Base-by-base conservation (phyloP, 2,888 invertebrate genomes). In the Lasioglossum leucozonium region DNA sequence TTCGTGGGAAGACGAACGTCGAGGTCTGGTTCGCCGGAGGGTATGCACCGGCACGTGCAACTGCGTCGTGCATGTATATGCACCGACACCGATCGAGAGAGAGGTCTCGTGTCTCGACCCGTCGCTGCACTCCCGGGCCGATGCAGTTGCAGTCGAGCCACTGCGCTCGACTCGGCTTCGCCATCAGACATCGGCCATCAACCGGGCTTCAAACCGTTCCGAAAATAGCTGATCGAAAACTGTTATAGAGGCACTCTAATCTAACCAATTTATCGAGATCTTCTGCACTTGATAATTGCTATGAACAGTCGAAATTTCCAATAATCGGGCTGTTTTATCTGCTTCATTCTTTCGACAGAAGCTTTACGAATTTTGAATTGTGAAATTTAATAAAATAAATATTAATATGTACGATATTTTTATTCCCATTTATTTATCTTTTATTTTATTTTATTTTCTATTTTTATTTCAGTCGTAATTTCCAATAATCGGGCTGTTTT, bases 1-100 rank as follows among this genome's bases (percentile, higher is more conserved):
- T 86, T 87, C 90, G 90, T 90, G 90, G 90, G 90, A 89, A 90
- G 91, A 90, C 88, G 89, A 90, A 87, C 91, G 88, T 89, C 84
- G 90, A 84, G 86, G 86, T 85, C 83, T 84, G 86, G 69, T 71
- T 81, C 71, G 82, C 86, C 80, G 80, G 87, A 85, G 88, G 87
- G 89, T 84, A 86, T 67, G 22, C 86, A 82, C 62, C 1, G 51
- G 79, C 74, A 77, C 77, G 79, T 62, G 62, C n/a, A 26, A 44
- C 11, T 55, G 62, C 65, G 16, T 18, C 62, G 58, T 58, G 58
- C 11, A 58, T 4, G 58, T 58, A 58, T 11, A 26, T 22, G 26
- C 58, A 58, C 58, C 58, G 26, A 58, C 58, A 26, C n/a, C 58
- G 13, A 58, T 13, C 26, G 8, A 30, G 6, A 30, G 65, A 16